Percentiles rank a stretch among this genome's conserved stretches.
Conservation (phyloP, 1,140 invertebrate species). For the Ceratina japonica region DNA sequence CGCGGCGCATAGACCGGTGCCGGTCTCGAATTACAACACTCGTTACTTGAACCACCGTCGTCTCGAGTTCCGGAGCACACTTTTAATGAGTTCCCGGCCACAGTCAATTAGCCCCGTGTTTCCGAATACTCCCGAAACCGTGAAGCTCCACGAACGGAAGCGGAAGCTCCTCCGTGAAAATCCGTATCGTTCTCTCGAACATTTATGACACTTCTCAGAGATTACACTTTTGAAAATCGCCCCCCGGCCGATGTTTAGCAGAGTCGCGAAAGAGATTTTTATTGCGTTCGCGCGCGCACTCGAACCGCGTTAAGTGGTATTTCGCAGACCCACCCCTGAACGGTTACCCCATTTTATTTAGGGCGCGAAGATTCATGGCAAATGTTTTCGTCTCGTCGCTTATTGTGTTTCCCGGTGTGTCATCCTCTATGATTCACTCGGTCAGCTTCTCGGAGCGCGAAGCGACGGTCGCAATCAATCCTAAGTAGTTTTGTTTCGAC, state of each 20-base stretch:
- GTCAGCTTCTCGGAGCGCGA: too few relatives aligned
- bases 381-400: neutral
- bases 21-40: conserved; percentile 71
- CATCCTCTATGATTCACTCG: conserved; percentile 8
- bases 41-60: conserved; percentile 65
- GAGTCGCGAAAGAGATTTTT: conserved; percentile 27
- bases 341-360: conserved; percentile 13
- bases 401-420: conserved; percentile 8
- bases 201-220: conserved; percentile 19
- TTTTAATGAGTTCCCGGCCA: conserved; percentile 72
- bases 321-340: neutral
- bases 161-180: too few relatives aligned
- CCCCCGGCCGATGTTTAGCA: neutral
- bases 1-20: conserved; percentile 60
- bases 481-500: too few relatives aligned
- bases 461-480: neutral
- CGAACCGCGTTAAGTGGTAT: conserved; percentile 5
- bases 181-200: neutral
- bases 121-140: conserved; percentile 6
- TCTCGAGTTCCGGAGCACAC: conserved; percentile 68
- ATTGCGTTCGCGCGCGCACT: neutral
- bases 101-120: conserved; percentile 70
- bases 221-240: conserved; percentile 32
- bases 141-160: conserved; percentile 25
- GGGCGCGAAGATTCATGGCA: conserved; percentile 18